These are phyloP conservation scores for Mechanitis messenoides DNA, from an alignment of 2,888 invertebrate species.

Conservation along the genomic window DNA sequence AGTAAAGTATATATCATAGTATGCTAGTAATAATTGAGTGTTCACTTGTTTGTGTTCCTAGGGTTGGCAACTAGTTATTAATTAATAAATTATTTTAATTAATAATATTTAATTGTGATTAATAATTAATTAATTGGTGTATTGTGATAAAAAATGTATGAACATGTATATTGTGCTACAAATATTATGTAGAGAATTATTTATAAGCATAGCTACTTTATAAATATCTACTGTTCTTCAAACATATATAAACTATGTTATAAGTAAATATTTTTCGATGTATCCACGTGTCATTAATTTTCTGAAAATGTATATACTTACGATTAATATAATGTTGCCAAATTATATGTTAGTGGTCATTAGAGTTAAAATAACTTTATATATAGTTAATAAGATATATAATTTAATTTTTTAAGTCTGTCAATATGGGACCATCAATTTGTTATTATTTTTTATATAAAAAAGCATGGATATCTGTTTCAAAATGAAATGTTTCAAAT, in stretches of 20 bases:
- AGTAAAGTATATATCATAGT: not conserved
- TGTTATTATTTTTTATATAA: too few species aligned
- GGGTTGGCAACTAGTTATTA: not conserved
- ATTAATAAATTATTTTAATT: too few species aligned
- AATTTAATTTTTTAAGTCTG: not conserved
- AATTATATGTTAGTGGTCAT: slow-evolving; percentile 34
- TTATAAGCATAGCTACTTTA: too few species aligned
- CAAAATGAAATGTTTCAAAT: too few species aligned
- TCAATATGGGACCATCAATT: slow-evolving; percentile 8
- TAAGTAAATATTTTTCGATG: slow-evolving; percentile 32
- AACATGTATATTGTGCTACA: not conserved
- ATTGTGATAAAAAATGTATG: slow-evolving; percentile 3
- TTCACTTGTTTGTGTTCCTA: not conserved
- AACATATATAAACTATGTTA: slow-evolving; percentile 18
- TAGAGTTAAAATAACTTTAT: slow-evolving; percentile 11
- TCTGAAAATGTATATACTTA: slow-evolving; percentile 39
- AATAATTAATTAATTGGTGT: slow-evolving; percentile 2
- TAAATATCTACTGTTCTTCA: too few species aligned
- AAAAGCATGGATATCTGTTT: too few species aligned
- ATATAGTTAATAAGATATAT: too few species aligned
- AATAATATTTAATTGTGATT: not conserved
- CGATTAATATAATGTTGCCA: slow-evolving; percentile 41
- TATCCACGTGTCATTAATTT: slow-evolving; percentile 37
- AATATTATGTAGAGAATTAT: not conserved
- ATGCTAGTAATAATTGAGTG: not conserved